Base-by-base conservation (phyloP, 2,888 invertebrate genomes). In the Drosophila cognata region DNA sequence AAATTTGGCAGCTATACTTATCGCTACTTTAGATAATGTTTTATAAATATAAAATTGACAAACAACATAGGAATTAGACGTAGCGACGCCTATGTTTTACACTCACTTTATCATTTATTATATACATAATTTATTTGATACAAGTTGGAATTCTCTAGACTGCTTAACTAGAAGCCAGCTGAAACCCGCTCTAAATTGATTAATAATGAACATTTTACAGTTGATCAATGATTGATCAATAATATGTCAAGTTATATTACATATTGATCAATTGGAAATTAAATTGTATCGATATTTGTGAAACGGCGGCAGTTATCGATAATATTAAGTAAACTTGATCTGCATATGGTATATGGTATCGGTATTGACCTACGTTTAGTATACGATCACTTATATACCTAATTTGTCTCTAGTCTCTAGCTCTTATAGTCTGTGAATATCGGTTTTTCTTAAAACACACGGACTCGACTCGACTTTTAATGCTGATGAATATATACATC, bases 61-160 rank as follows among this genome's bases (percentile, higher is more conserved):
- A 53, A 62, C 62, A 31, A 28, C 46, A 35, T 6, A 8, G n/a
- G 29, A 55, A 57, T 57, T 51, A 51, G 57, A 68, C 69, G 6
- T 13, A 11, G 31, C 25, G 68, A 57, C 50, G 69, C 57, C 29
- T 7, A 25, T 33, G 13, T 31, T 59, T 18, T 21, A 3, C 1
- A n/a, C 11, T 41, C n/a, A 43, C 2, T 43, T 43, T 43, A n/a
- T 13, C n/a, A 43, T 21, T 43, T 6, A 3, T 43, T 21, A 1
- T 43, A 21, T 21, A 21, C 0, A 21, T 16, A 16, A 46, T 46
- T 4, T 25, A 13, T 25, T 25, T 46, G 16, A 25, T 16, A 1
- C 4, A 21, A 25, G 8, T 25, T 21, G 16, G 13, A 46, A 16
- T 46, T 46, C 21, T 46, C 21, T 7, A 1, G 13, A 13, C 21